A percentile compares a stretch with the other conserved stretches of the same genome.
Conservation (phyloP, 2,888 invertebrate species). For the Euphydryas editha region DNA sequence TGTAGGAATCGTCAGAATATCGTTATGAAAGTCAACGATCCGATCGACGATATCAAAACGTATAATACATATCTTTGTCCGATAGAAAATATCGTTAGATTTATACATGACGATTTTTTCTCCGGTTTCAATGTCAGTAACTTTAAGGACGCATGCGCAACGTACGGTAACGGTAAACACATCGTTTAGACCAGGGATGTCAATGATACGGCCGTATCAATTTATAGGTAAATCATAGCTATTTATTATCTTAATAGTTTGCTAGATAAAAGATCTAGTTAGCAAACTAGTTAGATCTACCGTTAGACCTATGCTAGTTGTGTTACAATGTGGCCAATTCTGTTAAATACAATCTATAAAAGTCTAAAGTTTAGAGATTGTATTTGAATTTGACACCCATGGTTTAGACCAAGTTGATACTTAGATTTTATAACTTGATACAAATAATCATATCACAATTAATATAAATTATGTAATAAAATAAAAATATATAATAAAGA, state of each 20-base stretch:
- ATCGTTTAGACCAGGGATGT: conserved; percentile 18
- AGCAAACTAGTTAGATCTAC: no score
- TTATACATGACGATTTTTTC: conserved; percentile 95
- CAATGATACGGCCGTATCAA: no score
- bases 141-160: conserved; percentile 92
- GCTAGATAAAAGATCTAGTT: no score
- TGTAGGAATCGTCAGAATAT: conserved; percentile 86
- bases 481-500: neutral
- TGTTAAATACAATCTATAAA: no score
- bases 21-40: conserved; percentile 72
- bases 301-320: no score
- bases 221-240: no score
- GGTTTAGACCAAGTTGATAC: conserved; percentile 6
- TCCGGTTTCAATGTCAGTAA: conserved; percentile 92
- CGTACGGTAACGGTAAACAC: conserved; percentile 54
- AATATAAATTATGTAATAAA: neutral
- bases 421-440: neutral
- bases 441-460: neutral
- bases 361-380: no score
- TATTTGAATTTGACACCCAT: no score
- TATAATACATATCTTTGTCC: conserved; percentile 87
- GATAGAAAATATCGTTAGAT: conserved; percentile 93
- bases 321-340: no score
- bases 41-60: conserved; percentile 62
- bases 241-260: no score